A percentile compares a stretch with the other conserved stretches of the same genome.
phyloP scores from a whole-genome alignment of 2,797 vertebrate genomes.

The Gephyroberyx darwinii region DNA sequence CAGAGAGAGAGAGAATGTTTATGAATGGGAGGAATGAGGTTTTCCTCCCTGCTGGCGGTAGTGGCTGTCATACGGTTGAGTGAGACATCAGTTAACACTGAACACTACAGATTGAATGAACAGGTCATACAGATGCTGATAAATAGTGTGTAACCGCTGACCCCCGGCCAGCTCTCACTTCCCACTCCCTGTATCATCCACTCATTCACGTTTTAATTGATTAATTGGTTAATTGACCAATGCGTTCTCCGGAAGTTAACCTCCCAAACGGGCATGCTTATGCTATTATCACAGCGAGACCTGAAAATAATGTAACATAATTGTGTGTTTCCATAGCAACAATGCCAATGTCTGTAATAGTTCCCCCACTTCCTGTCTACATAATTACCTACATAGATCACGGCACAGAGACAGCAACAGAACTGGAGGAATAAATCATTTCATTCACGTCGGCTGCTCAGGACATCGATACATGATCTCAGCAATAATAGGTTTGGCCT shows the following conservation, averaged over 20 bases:
- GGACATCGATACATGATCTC: slow-evolving; percentile 3
- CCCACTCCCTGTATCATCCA: neutral
- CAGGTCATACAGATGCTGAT: slow-evolving; percentile 26
- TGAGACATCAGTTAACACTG: slow-evolving; percentile 38
- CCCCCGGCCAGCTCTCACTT: neutral
- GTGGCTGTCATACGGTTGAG: slow-evolving; percentile 53
- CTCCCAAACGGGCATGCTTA: slow-evolving; percentile 44
- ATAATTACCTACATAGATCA: slow-evolving; percentile 69
- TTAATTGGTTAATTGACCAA: slow-evolving; percentile 11
- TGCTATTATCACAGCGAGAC: slow-evolving; percentile 68
- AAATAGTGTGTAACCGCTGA: neutral
- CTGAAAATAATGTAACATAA: slow-evolving; percentile 77
- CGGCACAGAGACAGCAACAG: slow-evolving; percentile 46
- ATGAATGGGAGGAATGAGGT: slow-evolving; percentile 78
- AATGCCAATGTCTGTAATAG: slow-evolving; percentile 73
- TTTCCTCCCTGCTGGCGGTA: slow-evolving; percentile 61
- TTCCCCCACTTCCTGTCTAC: slow-evolving; percentile 74
- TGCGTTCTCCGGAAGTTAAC: slow-evolving; percentile 12
- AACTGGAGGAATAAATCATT: slow-evolving; percentile 26
- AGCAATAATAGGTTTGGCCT: too few relatives aligned
- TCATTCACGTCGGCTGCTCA: neutral
- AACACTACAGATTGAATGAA: slow-evolving; percentile 29
- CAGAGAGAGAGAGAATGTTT: slow-evolving; percentile 40
- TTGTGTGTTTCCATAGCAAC: slow-evolving; percentile 83
- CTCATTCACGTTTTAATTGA: neutral